Base-by-base conservation (phyloP, 2,888 invertebrate genomes). In the Rhaphigaster nebulosa region DNA sequence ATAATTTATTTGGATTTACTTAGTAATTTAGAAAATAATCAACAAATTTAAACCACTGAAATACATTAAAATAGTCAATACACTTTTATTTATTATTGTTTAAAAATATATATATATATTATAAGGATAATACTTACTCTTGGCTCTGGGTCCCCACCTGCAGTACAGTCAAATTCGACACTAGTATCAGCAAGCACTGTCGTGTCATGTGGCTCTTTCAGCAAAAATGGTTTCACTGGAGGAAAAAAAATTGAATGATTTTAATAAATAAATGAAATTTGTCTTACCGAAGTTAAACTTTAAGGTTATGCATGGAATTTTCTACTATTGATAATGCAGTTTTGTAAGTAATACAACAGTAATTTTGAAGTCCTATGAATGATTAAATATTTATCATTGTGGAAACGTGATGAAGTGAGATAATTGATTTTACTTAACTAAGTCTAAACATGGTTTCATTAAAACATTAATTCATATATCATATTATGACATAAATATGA, bases 81-180 rank as follows among this genome's bases (percentile, higher is more conserved):
- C 3, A 15, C 13, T 65, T 29, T 38, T 76, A 38, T 76, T 23
- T 15, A 26, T 65, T n/a, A n/a, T 20, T 65, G 45, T 60, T 18
- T 60, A n/a, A n/a, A n/a, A n/a, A n/a, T n/a, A n/a, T n/a, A n/a
- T n/a, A n/a, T 12, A 12, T 12, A 60, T 60, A 60, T n/a, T 60
- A 65, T 29, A 10, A 29, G n/a, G 29, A 29, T 18, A 65, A 29
- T 76, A 20, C 34, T 38, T 90, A 98, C 97, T 93, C 97, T 97
- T 0, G 98, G 98, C 90, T 96, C 95, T 34, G 98, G 98, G 94
- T 98, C 98, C 56, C 98, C 98, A 91, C 97, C 97, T 5, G 97
- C 98, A 92, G 96, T 96, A 94, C 98, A 99, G 93, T 97, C 96
- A 94, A 99, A 98, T 93, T 97, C 96, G 89, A 98, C 97, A 93